These are phyloP conservation scores for Toxotes lorentzi DNA, from an alignment of 2,797 vertebrate genomes.

Conservation along the genomic window DNA sequence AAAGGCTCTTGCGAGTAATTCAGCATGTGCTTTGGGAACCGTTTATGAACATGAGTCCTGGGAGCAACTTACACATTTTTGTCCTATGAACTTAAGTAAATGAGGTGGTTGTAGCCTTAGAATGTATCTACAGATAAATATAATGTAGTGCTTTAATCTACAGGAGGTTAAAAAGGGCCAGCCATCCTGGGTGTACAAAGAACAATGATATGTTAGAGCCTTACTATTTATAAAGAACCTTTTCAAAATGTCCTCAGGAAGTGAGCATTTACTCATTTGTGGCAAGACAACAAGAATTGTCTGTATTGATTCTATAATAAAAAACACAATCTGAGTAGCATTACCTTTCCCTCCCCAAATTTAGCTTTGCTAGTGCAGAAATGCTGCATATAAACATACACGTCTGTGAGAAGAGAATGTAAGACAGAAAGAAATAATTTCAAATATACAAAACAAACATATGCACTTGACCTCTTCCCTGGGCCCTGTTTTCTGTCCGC, in stretches of 20 bases:
- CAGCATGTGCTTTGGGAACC: conserved; percentile 1
- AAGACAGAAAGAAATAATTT: too few species aligned
- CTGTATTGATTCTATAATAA: too few species aligned
- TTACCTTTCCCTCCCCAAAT: too few species aligned
- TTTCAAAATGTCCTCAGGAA: too few species aligned
- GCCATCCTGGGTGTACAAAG: neutral
- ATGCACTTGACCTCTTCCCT: neutral
- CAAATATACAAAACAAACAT: too few species aligned
- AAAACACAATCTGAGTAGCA: too few species aligned
- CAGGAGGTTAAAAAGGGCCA: neutral
- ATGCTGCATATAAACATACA: too few species aligned
- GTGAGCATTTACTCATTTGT: too few species aligned
- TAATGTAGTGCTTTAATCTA: neutral
- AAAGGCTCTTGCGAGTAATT: conserved; percentile 16
- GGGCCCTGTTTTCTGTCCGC: conserved; percentile 11
- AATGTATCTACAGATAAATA: too few species aligned
- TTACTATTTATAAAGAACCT: neutral
- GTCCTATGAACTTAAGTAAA: neutral
- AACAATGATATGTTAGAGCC: neutral
- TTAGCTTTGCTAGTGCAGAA: too few species aligned
- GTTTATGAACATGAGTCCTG: conserved; percentile 8
- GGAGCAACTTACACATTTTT: neutral
- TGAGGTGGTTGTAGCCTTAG: too few species aligned
- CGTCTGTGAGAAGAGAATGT: neutral
- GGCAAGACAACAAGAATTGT: too few species aligned